Base-by-base conservation (phyloP, 2,113 vertebrate species). In the Mixornis gularis region DNA sequence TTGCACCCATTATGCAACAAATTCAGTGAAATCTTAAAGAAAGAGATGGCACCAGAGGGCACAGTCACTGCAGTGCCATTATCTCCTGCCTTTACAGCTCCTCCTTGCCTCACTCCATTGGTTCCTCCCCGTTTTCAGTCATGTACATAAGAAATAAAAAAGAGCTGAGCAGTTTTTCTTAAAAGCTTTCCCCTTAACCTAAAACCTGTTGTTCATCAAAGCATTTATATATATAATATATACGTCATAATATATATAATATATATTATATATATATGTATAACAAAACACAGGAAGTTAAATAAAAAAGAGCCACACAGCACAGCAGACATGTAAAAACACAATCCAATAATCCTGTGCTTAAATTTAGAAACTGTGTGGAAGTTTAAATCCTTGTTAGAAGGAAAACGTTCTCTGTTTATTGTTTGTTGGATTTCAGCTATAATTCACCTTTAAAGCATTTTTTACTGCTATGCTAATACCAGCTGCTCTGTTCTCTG, bases 251-350 rank as follows among this genome's bases (percentile, higher is more conserved):
- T 43, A 82, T 69, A 89, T 59, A 68, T 34, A 51, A 64, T 51
- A 88, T 86, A 91, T 62, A 90, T 83, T 56, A 53, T 72, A 94
- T 91, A 94, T 91, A 88, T 87, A 65, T 27, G 30, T 56, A 64
- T 44, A 86, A 72, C 38, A 73, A 58, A 92, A 66, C 21, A 68
- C 27, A 78, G 74, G 59, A 76, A 30, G 41, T 76, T 88, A 89
- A 91, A 94, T 68, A 79, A 89, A 91, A 92, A 92, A 86, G 85
- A 85, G 78, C 78, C 72, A 89, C 93, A 92, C 46, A 87, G 90
- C 27, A 36, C 52, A 89, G 80, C 69, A 94, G 64, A 93, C 58
- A 71, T 10, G 6, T 87, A 51, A 89, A 93, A 90, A 43, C 76
- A 87, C 64, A 92, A 89, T 80, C 73, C 65, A 84, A 17, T 81